A percentile compares a stretch with the other conserved stretches of the same genome.
Evolutionary conservation across 2,888 invertebrate species (phyloP).

Genomic region (Tenthredo amoena): DNA sequence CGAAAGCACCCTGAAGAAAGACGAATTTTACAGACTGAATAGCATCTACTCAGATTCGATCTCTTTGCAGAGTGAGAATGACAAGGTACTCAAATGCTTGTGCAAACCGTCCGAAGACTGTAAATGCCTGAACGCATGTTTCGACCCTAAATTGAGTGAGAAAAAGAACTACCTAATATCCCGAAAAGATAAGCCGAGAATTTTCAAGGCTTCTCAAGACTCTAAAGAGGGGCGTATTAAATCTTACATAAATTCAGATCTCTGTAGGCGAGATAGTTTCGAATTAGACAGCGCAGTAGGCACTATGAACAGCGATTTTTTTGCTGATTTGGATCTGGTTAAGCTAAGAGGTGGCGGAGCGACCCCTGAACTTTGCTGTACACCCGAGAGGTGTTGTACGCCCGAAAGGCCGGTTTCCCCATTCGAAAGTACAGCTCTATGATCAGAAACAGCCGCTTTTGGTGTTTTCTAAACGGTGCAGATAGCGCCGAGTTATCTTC

Average conservation of each 20-base stretch:
- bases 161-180: conserved; percentile 31
- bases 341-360: conserved; percentile 69
- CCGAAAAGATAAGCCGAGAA: conserved; percentile 9
- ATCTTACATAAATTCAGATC: conserved; percentile 66
- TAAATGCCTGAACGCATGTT: conserved; percentile 1
- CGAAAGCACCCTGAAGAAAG: conserved; percentile 64
- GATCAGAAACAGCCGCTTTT: conserved; percentile 55
- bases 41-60: conserved; percentile 21
- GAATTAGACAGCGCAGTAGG: conserved; percentile 75
- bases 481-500: background rate
- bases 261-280: conserved; percentile 74
- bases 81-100: conserved; percentile 15
- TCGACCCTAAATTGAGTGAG: background rate
- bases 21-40: conserved; percentile 56
- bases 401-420: conserved; percentile 71
- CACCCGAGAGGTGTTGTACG: conserved; percentile 68
- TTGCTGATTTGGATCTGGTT: conserved; percentile 73
- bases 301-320: conserved; percentile 76
- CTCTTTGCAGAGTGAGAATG: background rate
- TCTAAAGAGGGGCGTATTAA: conserved; percentile 60
- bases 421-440: conserved; percentile 75
- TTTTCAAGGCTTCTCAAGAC: conserved; percentile 8
- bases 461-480: background rate
- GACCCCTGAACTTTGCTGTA: conserved; percentile 70
- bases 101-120: conserved; percentile 33